Evolutionary conservation across 2,888 invertebrate species (phyloP), one percentile per base, ranked within the genome.

Genomic region (Nephrotoma guestfalica): DNA sequence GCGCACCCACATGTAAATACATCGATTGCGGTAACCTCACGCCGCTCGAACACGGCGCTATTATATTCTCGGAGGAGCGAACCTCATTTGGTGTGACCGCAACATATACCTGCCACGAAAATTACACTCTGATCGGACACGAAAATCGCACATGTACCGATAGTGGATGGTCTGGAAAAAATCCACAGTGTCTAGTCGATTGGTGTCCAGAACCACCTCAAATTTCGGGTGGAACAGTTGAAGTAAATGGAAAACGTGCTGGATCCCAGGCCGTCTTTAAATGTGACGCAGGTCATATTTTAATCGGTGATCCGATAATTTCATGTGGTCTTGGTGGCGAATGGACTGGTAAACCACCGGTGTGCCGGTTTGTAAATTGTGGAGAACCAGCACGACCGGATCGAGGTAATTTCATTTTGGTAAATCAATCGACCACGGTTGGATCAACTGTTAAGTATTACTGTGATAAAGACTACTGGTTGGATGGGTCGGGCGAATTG

Each of bases 151-250:
- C 92, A n/a, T 97, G 97, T 89, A 94, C 93, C 0, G 94, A 95
- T 87, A 94, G 94, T 57, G 96, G 95, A 0, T 97, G 97, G 97
- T 94, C 94, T 84, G 96, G 96, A 0, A 94, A 94, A 87, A 93
- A 95, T 6, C 96, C 97, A 0, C 94, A 95, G 89, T 97, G 97
- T 90, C 92, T 97, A 86, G 96, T 96, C 90, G 95, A 97, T 91
- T 95, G 97, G 97, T 97, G 97, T 90, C 96, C 96, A 0, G 96
- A 96, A 88, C 97, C 97, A 0, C 95, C 95, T 0, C 93, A 93
- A 45, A 95, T 97, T 1, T 92, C 94, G 6, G 97, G 97, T 0
- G 97, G 96, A 1, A 91, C 94, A 0, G 95, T 97, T 0, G 91
- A 92, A 0, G 93, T 94, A 6, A 94, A 93, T 0, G 96, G 97